Base-by-base conservation (phyloP, 1,140 invertebrate species). In the Temnothorax curvispinosus region DNA sequence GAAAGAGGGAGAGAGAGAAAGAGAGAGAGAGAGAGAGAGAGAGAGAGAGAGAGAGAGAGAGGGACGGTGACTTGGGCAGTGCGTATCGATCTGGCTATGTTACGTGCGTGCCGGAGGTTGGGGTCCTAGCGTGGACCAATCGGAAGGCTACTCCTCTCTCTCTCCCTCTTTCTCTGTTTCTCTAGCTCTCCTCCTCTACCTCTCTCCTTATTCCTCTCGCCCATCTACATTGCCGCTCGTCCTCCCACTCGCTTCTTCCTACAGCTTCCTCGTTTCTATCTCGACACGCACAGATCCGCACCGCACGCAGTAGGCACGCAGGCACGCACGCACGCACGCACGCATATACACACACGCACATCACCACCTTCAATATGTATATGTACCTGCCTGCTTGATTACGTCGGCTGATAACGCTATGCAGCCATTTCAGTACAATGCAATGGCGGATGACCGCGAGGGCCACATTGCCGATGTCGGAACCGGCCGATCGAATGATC, bases 61-160 rank as follows among this genome's bases (percentile, higher is more conserved):
- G 92, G 92, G 92, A 92, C 87, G 88, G 87, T 89, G 92, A 93
- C 91, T 95, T 95, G 95, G 94, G 91, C 95, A 95, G 95, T 95
- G 95, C 95, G 95, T 95, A 95, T 95, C 95, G 95, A 95, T 95
- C 95, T 93, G 92, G 93, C 93, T 89, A 92, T 88, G 92, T 95
- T 94, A 92, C 92, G 92, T 94, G 94, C 94, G 94, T 95, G 94
- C 91, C 91, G 93, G 92, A 94, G 94, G 93, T 94, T 94, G 94
- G 93, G 93, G 93, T 93, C 92, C 92, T 87, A 90, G 91, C 86
- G 85, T 93, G 93, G 94, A 95, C 95, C 95, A 95, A 95, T 95
- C 93, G 92, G 90, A 95, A 93, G 94, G 93, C 93, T 89, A 94
- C 94, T 94, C 87, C 90, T 92, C 93, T 92, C 89, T 89, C 88